A percentile compares a stretch with the other conserved stretches of the same genome.
phyloP scores from a whole-genome alignment of 2,113 vertebrate species.

The Sebastes schlegelii region DNA sequence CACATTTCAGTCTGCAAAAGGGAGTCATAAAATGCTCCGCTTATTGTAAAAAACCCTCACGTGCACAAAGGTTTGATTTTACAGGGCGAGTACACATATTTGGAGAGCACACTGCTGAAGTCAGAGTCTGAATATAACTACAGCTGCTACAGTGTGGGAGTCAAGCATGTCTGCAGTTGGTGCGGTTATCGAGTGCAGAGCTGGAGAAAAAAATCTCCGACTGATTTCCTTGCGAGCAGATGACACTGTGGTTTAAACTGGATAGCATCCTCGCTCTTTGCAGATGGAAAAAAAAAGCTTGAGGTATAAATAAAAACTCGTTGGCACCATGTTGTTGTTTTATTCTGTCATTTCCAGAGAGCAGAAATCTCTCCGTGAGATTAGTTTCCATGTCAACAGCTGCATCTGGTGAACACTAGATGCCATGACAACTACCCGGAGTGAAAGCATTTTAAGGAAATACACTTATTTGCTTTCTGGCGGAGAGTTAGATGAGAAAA shows the following conservation, averaged over 20 bases:
- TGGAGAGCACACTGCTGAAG: constrained; percentile 61
- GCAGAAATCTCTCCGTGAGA: constrained; percentile 2
- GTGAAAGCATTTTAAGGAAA: background rate
- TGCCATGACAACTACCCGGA: background rate
- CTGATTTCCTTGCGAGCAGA: constrained; percentile 53
- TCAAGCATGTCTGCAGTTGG: constrained; percentile 66
- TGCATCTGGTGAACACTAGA: constrained; percentile 17
- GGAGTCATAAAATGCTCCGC: constrained; percentile 13
- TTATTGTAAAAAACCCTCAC: constrained; percentile 33
- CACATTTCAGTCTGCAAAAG: constrained; percentile 21
- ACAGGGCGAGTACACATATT: constrained; percentile 55
- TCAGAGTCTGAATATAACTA: constrained; percentile 77
- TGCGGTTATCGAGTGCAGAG: constrained; percentile 44
- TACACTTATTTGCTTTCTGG: background rate
- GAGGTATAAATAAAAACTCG: constrained; percentile 24
- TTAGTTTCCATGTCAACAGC: constrained; percentile 23
- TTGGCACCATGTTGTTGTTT: constrained; percentile 9
- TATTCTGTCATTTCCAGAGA: constrained; percentile 9
- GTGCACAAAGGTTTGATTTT: constrained; percentile 51
- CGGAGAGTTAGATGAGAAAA: background rate
- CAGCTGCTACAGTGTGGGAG: constrained; percentile 76
- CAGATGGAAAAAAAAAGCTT: constrained; percentile 28
- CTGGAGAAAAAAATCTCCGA: constrained; percentile 17
- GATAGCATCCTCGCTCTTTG: constrained; percentile 6
- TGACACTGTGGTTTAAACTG: constrained; percentile 24